Evolutionary conservation across 2,113 vertebrate genomes (phyloP), one percentile per base, ranked within the genome.

Genomic region (Muscicapa adusta): DNA sequence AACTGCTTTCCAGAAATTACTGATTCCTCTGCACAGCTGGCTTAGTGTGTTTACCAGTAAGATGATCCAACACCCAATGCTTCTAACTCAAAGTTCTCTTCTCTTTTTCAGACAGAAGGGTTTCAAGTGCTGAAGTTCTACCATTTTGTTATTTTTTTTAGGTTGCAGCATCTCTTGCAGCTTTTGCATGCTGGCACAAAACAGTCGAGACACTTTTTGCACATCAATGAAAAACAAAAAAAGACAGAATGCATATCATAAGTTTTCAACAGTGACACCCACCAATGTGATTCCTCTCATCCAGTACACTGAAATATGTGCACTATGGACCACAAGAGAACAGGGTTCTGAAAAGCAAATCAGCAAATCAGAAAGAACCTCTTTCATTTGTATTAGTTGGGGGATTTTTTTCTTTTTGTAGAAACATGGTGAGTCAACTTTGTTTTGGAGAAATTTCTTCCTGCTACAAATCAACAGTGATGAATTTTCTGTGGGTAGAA

Each of bases 401-500:
- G 22, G 2, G 31, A 56, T 9, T 25, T 58, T 45, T 45, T 23
- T 53, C 3, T 53, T 57, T 67, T 84, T 76, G 10, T 56, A 80
- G 91, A 88, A 89, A 54, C 12, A 2, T 67, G 84, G 62, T 66
- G 79, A 96, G 58, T 75, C 54, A 87, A 92, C 38, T 89, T 94
- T 84, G 53, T 88, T 97, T 95, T 81, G 71, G 78, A 96, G 89
- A 54, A 40, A 90, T 97, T 97, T 96, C 88, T 95, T 95, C 97
- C 79, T 95, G 61, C 65, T 95, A 95, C 75, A 96, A 92, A 94
- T 88, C 85, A 78, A 71, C 76, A 89, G 76, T 60, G 96, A 91
- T 80, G 72, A 92, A 75, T 92, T 93, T 97, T 89, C 72, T 91
- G 85, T 91, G 92, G 94, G 91, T 89, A 94, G 94, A 97, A 97